Evolutionary conservation across 2,888 invertebrate species (phyloP).

Genomic region (Priapulus caudatus): DNA sequence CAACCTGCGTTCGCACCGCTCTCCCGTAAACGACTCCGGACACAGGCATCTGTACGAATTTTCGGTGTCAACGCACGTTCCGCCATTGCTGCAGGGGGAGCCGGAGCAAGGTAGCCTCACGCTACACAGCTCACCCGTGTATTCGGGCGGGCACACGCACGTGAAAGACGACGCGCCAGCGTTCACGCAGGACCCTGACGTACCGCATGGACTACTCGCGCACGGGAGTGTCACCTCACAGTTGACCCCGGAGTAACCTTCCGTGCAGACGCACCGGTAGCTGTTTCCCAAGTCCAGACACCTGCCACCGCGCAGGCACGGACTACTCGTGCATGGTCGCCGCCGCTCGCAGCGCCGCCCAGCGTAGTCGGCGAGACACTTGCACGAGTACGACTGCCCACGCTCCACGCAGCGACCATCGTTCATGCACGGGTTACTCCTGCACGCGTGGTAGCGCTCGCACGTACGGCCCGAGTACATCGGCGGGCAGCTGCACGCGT

Average conservation of each 20-base stretch:
- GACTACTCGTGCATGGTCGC: not conserved
- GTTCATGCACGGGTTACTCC: not conserved
- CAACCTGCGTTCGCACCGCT: not conserved
- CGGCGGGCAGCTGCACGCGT: not conserved
- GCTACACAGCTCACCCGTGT: not conserved
- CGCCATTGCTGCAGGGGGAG: not conserved
- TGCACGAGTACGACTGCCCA: not conserved
- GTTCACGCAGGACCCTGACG: not conserved
- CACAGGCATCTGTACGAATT: not conserved
- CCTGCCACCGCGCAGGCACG: not conserved
- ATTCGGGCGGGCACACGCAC: not conserved
- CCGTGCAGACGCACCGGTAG: not conserved
- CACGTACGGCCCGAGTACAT: not conserved
- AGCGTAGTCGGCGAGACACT: not conserved
- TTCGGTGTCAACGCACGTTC: not conserved
- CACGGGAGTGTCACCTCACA: not conserved
- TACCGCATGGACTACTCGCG: not conserved
- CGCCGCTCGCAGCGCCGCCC: not conserved
- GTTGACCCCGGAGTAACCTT: not conserved
- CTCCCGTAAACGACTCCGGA: not conserved
- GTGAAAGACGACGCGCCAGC: not conserved
- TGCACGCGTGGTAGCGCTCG: not conserved
- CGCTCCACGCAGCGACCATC: not conserved
- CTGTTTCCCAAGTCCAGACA: not conserved
- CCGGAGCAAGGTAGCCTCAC: not conserved